Evolutionary conservation across 1,140 invertebrate species (phyloP), one percentile per base, ranked within the genome.

Genomic region (Zaprionus ghesquierei): DNA sequence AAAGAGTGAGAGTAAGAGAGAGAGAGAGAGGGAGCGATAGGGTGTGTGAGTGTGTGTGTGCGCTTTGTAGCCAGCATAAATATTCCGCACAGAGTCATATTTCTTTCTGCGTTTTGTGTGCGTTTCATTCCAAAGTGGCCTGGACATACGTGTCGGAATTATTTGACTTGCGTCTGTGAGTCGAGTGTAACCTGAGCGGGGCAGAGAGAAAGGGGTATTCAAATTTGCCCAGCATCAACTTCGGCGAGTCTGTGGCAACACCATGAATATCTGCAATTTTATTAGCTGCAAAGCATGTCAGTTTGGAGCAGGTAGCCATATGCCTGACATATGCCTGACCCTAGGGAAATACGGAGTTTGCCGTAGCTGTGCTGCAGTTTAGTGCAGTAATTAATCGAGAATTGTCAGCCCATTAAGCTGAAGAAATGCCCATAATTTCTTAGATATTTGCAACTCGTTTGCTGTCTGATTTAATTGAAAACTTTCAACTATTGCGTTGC

Each of bases 111-210:
- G 66, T 80, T 89, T 84, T 84, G 79, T 78, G 70, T 87, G 75
- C 71, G 69, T 85, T 76, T 63, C 71, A 81, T 76, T 81, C 63
- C 66, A 79, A 80, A 89, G 77, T 89, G 80, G 54, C 84, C 70
- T 89, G 77, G 84, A 89, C 84, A 89, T 87, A 87, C 82, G 82
- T 87, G 82, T 87, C 76, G 82, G 82, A 79, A 87, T 87, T 82
- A 87, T 81, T 87, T 82, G 69, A 87, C 84, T 82, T 87, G 78
- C 82, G 81, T 59, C 71, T 69, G 58, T 59, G 68, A 10, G 22
- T 27, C 22, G n/a, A 41, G 18, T 33, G 50, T 55, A 55, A 65
- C 62, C 38, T 46, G 44, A 13, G 33, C 5, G n/a, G 6, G 25
- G 6, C 4, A 27, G 25, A 27, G 25, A 27, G n/a, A 41, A 6